Percentiles rank a stretch among this genome's conserved stretches.
Evolutionary conservation across 2,888 invertebrate genomes (phyloP).

Genomic region (Fragum whitleyi): DNA sequence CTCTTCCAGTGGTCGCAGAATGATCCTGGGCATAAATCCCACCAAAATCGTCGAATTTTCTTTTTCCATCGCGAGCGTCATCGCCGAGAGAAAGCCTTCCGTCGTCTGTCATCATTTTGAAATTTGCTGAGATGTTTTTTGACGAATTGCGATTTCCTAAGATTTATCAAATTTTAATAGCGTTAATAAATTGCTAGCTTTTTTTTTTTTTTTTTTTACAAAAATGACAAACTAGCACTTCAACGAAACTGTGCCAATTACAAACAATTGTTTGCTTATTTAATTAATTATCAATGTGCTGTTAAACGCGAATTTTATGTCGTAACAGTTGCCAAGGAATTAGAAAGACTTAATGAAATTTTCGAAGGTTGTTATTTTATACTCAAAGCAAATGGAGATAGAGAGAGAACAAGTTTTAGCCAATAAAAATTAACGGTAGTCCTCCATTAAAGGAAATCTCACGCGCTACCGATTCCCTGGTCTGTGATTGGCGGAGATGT

Average conservation of each 20-base stretch:
- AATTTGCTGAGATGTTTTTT: neutral
- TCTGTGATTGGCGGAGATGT: conserved; percentile 60
- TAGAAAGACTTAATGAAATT: conserved; percentile 65
- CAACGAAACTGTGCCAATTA: conserved; percentile 15
- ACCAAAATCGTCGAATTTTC: conserved; percentile 92
- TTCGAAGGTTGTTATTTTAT: conserved; percentile 66
- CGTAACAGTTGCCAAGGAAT: conserved; percentile 62
- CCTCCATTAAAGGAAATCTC: conserved; percentile 58
- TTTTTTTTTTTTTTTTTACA: conserved; percentile 7
- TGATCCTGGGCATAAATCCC: conserved; percentile 91
- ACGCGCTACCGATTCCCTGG: conserved; percentile 52
- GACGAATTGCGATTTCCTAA: neutral
- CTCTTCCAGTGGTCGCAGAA: conserved; percentile 56
- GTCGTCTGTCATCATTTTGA: conserved; percentile 80
- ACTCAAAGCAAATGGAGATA: conserved; percentile 58
- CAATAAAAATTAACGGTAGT: conserved; percentile 66
- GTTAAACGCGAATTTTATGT: conserved; percentile 51
- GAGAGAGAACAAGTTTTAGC: conserved; percentile 52
- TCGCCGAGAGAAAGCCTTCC: conserved; percentile 80
- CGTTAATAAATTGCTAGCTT: conserved; percentile 17
- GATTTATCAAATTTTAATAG: conserved; percentile 13
- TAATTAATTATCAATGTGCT: conserved; percentile 62
- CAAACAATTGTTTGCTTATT: conserved; percentile 47
- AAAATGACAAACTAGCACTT: conserved; percentile 7
- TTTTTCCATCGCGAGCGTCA: conserved; percentile 84